Conservation (phyloP, 37 sponge, comb jelly and placozoan genomes). For the Diacarnus erythraeanus region DNA sequence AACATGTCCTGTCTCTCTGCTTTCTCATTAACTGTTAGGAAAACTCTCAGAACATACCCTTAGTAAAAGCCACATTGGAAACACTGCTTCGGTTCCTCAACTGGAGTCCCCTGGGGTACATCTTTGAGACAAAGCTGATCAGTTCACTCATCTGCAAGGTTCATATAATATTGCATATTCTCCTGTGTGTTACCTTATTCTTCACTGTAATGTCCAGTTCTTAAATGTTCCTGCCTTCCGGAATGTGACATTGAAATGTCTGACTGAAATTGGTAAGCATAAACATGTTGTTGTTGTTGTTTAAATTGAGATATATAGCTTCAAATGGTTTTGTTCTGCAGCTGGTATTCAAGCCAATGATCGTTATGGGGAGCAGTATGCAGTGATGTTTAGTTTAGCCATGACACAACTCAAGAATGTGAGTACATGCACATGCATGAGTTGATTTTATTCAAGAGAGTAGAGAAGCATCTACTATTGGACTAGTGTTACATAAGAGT, state of each 20-base stretch:
- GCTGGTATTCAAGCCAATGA: constrained; percentile 86
- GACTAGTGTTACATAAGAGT: too few relatives aligned
- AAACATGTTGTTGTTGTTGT: neutral
- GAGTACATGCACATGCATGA: too few relatives aligned
- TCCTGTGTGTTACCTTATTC: too few relatives aligned
- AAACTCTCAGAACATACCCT: constrained; percentile 78
- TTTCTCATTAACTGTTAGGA: too few relatives aligned
- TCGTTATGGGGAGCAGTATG: constrained; percentile 79
- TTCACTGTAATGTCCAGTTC: too few relatives aligned
- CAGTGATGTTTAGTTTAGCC: constrained; percentile 81
- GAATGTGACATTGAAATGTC: constrained; percentile 96
- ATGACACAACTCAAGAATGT: constrained; percentile 93
- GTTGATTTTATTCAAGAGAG: too few relatives aligned
- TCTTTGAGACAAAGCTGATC: constrained; percentile 99
- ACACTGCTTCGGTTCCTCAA: constrained; percentile 90
- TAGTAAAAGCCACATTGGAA: constrained; percentile 73
- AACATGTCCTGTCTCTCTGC: too few relatives aligned
- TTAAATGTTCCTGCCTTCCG: constrained; percentile 94
- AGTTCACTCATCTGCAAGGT: constrained; percentile 94
- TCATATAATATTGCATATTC: too few relatives aligned
- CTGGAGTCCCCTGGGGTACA: constrained; percentile 99
- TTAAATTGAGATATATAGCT: neutral
- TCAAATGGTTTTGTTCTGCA: neutral
- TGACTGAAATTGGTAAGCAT: constrained; percentile 91
- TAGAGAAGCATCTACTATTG: too few relatives aligned